These are phyloP conservation scores for Nesoenas mayeri DNA, from an alignment of 2,113 vertebrate species.

Conservation along the genomic window DNA sequence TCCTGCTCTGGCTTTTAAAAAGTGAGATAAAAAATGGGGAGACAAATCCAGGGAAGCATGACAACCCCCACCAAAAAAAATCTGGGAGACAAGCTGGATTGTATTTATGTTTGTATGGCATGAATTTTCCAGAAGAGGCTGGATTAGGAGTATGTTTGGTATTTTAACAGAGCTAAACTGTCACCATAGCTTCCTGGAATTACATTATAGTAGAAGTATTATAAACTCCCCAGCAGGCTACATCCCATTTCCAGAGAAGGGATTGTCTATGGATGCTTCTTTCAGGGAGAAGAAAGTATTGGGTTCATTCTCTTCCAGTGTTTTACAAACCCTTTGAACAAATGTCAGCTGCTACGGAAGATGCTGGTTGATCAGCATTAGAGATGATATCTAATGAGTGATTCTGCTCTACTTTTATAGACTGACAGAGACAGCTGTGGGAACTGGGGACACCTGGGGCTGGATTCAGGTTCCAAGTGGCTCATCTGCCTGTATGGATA, in stretches of 20 bases:
- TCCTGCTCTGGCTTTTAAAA: not conserved
- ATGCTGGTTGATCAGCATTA: not conserved
- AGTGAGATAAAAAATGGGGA: not conserved
- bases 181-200: not conserved
- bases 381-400: not conserved
- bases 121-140: not conserved
- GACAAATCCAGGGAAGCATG: not conserved
- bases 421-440: not conserved
- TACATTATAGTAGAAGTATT: not conserved
- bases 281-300: not conserved
- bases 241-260: not conserved
- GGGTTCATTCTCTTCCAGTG: not conserved
- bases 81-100: not conserved
- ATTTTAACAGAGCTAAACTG: conserved; percentile 4
- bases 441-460: not conserved
- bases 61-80: not conserved
- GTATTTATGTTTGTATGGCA: not conserved
- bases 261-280: not conserved
- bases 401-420: not conserved
- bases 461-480: not conserved
- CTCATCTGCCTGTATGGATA: not conserved
- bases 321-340: not conserved
- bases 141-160: not conserved
- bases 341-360: not conserved
- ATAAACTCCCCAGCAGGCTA: not conserved